Percentiles rank a stretch among this genome's conserved stretches.
phyloP scores from a whole-genome alignment of 2,888 invertebrate genomes.

The Cybosia mesomella region DNA sequence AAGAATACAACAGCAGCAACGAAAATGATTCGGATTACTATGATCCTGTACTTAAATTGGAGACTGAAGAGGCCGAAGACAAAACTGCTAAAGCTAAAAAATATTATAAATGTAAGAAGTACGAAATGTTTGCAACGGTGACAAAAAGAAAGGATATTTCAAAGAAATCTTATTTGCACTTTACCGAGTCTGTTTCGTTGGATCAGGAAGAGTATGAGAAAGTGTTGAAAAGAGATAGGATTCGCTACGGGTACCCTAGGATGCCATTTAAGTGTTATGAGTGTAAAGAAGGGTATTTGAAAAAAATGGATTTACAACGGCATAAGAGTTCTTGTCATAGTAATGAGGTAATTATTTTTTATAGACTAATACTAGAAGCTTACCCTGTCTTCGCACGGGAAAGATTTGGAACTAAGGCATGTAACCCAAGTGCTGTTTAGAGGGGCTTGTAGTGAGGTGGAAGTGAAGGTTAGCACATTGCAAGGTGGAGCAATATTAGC shows the following conservation, averaged over 20 bases:
- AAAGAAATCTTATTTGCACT: conserved; percentile 5
- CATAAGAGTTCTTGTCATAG: conserved; percentile 59
- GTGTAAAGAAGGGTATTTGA: conserved; percentile 49
- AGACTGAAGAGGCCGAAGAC: background rate
- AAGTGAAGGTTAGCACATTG: no score
- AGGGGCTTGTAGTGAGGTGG: no score
- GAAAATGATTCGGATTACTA: conserved; percentile 27
- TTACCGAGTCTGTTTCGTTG: conserved; percentile 42
- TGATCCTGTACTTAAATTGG: conserved; percentile 25
- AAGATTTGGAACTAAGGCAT: no score
- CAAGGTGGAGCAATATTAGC: no score
- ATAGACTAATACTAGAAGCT: background rate
- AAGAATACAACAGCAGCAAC: conserved; percentile 25
- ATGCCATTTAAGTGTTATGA: conserved; percentile 23
- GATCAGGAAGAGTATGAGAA: conserved; percentile 50
- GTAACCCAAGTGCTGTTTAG: no score
- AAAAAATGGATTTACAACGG: conserved; percentile 48
- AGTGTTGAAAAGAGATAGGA: conserved; percentile 36
- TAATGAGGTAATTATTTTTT: conserved; percentile 46
- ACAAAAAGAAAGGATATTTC: conserved; percentile 12
- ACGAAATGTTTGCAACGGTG: conserved; percentile 19
- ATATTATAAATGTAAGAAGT: background rate
- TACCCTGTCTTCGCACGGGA: background rate
- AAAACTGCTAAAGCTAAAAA: background rate
- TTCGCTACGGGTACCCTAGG: conserved; percentile 7